Base-by-base conservation (phyloP, 2,797 vertebrate species). In the Poeciliopsis presidionis region DNA sequence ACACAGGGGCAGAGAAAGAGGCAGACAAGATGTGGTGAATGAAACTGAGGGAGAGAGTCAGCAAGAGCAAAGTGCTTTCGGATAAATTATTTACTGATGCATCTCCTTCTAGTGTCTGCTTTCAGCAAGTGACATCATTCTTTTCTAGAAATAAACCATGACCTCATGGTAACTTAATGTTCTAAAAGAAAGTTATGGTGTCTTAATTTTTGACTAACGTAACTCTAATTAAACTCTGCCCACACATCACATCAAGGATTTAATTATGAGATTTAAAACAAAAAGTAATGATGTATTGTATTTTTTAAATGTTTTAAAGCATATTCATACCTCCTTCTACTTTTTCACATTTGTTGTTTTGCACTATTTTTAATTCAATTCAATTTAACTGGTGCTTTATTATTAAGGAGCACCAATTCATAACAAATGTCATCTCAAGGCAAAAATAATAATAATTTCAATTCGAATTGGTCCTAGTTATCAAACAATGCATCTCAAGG, bases 11-110 rank as follows among this genome's bases (percentile, higher is more conserved):
- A 63, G 65, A 86, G 45, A 72, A 63, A 55, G 71, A 46, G n/a
- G 67, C 25, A 70, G 25, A 46, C 12, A 70, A 45, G 84, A 88
- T 5, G 4, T 71, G 90, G 81, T 83, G 80, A 92, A 89, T 88
- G 76, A 89, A 88, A 87, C 51, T 77, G 80, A 88, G 81, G 74
- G 72, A 84, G 76, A 28, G 74, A 89, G 81, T 82, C 69, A 74
- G 81, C 78, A 72, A 49, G 75, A 90, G 83, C 81, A 91, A 92
- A 95, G 92, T 89, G 93, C 93, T 95, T 93, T 93, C 25, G 87
- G 79, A 92, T 94, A 72, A 93, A 93, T 89, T 89, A 93, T 95
- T 94, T 81, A 96, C 91, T 78, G 72, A 76, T 86, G 78, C 83
- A 84, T 94, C 95, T 85, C 89, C 91, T 87, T 81, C 84, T 72